Evolutionary conservation across 2,797 vertebrate species (phyloP).

Genomic region (Xiphophorus birchmanni): DNA sequence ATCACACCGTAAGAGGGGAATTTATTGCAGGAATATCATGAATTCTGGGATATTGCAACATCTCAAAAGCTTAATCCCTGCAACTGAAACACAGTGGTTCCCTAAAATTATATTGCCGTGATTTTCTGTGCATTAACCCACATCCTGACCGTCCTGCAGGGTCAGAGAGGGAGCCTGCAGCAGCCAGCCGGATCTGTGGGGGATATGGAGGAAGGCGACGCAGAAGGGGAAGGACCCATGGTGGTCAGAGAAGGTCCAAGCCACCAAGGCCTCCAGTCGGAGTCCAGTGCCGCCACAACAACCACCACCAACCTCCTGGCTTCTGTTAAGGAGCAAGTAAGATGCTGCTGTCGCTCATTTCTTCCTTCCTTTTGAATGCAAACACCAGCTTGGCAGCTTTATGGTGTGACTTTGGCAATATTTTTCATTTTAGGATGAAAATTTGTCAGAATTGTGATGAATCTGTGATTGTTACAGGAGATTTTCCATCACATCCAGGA

Average conservation of each 20-base stretch:
- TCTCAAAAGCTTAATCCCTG: constrained; percentile 14
- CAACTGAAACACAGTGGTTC: constrained; percentile 7
- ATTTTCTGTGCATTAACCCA: constrained; percentile 19
- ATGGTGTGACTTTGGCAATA: neutral
- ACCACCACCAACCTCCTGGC: constrained; percentile 94
- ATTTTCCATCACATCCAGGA: neutral
- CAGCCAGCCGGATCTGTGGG: constrained; percentile 59
- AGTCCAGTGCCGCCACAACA: constrained; percentile 79
- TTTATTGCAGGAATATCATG: neutral
- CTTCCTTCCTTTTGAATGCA: neutral
- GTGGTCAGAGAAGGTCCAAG: constrained; percentile 80
- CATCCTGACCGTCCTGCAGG: constrained; percentile 46
- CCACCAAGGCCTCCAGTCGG: constrained; percentile 82
- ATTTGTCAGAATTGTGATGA: neutral
- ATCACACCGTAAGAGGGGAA: neutral
- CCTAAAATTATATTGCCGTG: neutral
- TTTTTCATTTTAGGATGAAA: neutral
- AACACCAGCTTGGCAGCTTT: neutral
- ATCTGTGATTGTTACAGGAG: neutral
- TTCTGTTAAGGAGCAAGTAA: constrained; percentile 97
- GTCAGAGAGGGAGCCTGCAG: constrained; percentile 59
- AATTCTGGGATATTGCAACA: neutral
- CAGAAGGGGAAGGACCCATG: constrained; percentile 73
- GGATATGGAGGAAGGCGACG: constrained; percentile 86
- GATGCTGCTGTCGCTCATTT: constrained; percentile 37